Evolutionary conservation across 2,797 vertebrate species (phyloP).

Genomic region (Onychomys arenicola): DNA sequence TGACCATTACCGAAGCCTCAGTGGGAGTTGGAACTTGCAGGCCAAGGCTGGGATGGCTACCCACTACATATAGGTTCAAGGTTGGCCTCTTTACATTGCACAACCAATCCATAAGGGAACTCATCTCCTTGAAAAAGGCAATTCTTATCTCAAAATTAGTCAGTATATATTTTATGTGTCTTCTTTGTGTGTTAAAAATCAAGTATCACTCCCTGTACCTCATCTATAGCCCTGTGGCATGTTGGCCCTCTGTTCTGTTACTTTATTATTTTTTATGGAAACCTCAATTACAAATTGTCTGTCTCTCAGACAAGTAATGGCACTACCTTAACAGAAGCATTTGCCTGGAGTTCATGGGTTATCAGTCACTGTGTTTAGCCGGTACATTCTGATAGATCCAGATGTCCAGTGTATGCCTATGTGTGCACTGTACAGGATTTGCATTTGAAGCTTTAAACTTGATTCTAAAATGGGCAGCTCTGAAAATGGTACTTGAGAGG

Average conservation of each 20-base stretch:
- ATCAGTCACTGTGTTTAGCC: background rate
- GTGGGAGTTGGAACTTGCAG: no score
- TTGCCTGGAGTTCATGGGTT: slow-evolving; percentile 51
- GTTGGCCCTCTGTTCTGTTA: slow-evolving; percentile 5
- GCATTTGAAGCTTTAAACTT: background rate
- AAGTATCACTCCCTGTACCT: background rate
- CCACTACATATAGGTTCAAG: no score
- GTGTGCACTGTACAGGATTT: background rate
- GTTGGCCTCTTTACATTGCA: background rate
- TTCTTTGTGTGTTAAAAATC: background rate
- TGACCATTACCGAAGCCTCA: no score
- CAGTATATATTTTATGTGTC: slow-evolving; percentile 13
- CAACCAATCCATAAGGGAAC: background rate
- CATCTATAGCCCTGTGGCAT: background rate
- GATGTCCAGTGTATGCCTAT: background rate
- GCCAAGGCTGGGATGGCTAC: no score
- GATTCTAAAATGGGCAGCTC: background rate
- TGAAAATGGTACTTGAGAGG: slow-evolving; percentile 21
- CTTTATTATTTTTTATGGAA: slow-evolving; percentile 59
- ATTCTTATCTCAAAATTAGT: slow-evolving; percentile 30
- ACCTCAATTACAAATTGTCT: slow-evolving; percentile 44
- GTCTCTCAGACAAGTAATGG: background rate
- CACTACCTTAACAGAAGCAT: background rate
- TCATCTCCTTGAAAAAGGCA: background rate
- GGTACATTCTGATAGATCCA: background rate